Evolutionary conservation across 2,888 invertebrate species (phyloP), one percentile per base, ranked within the genome.

Genomic region (Sarcophaga variegata): DNA sequence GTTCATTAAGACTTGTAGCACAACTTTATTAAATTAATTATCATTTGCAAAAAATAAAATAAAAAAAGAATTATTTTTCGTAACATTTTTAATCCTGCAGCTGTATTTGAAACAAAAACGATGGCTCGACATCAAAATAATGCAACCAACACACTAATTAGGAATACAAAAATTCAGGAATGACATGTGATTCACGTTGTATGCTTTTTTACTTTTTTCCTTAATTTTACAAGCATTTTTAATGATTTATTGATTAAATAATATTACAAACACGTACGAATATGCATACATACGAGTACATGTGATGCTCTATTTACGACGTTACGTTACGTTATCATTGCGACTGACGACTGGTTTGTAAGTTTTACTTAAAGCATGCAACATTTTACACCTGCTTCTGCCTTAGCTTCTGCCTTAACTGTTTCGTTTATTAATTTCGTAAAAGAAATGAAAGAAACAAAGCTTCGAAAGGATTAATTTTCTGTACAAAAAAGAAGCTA

Each of bases 341-440:
- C 1, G 0, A 17, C 17, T 54, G 17, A 64, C 27, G 25, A 74
- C 83, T 67, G 83, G 86, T 83, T 83, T 83, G 70, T 62, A 86
- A 81, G 66, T 79, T 81, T 75, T 27, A 25, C 11, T 54, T 54
- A 54, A 54, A 54, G 5, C 66, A 76, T 75, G 79, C 74, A 83
- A 63, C 27, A 80, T 77, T 72, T 83, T 87, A 87, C 86, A 87
- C 83, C 86, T 87, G 86, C 86, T 87, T 37, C 37, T 37, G 6
- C 37, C 37, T 37, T 37, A 6, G 37, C 6, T 37, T 37, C 49
- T 14, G 3, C 49, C 2, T 49, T 49, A 49, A 49, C 49, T 49
- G 49, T 20, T n/a, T 60, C 54, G 25, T 69, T 83, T 74, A 77
- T 78, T 74, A 81, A 69, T 72, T 74, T 67, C 80, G 67, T 45